These are phyloP conservation scores for Hesperia comma DNA, from an alignment of 2,888 invertebrate species.

Conservation along the genomic window DNA sequence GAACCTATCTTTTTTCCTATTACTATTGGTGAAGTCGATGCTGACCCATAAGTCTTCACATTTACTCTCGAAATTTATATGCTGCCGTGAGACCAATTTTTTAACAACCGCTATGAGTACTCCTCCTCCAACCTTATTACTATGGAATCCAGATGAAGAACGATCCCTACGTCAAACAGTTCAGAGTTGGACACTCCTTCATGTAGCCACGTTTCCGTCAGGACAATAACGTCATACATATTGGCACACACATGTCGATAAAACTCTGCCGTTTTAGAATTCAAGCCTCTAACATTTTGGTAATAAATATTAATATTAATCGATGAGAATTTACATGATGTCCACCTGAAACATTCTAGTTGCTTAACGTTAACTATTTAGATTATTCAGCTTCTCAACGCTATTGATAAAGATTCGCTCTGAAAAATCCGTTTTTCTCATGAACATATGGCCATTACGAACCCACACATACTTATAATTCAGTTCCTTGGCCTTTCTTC, in stretches of 20 bases:
- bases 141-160: background rate
- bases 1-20: background rate
- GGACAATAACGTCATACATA: background rate
- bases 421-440: slow-evolving; percentile 29
- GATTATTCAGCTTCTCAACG: too few relatives aligned
- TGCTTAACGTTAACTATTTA: too few relatives aligned
- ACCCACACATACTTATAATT: slow-evolving; percentile 38
- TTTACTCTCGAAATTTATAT: slow-evolving; percentile 1
- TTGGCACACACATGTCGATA: slow-evolving; percentile 1
- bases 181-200: background rate
- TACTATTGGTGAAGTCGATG: background rate
- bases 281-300: too few relatives aligned
- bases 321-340: too few relatives aligned
- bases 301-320: too few relatives aligned
- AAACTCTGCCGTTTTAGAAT: slow-evolving; percentile 8
- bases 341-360: too few relatives aligned
- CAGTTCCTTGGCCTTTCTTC: slow-evolving; percentile 34
- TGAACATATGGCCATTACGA: slow-evolving; percentile 34
- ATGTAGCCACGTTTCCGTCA: slow-evolving; percentile 12
- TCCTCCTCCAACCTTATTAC: slow-evolving; percentile 11
- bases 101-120: slow-evolving; percentile 2
- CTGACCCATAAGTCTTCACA: background rate
- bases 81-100: background rate
- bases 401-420: background rate
- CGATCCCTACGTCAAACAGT: slow-evolving; percentile 15